phyloP scores from a whole-genome alignment of 2,113 vertebrate species.

The Lampris incognitus region DNA sequence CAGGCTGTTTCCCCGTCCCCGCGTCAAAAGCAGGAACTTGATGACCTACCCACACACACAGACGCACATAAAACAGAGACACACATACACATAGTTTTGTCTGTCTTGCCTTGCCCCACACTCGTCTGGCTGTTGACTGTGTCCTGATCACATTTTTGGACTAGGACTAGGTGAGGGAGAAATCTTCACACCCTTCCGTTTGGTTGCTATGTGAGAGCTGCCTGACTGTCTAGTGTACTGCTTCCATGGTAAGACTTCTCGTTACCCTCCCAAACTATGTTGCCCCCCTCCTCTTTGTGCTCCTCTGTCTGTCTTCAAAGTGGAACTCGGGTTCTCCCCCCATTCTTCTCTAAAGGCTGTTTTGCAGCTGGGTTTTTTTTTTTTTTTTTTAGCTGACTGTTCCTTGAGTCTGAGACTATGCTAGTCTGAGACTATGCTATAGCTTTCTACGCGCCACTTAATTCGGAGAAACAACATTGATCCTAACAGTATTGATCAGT shows the following conservation, averaged over 20 bases:
- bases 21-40: conserved; percentile 67
- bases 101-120: conserved; percentile 42
- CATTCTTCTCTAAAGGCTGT: conserved; percentile 3
- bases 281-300: conserved; percentile 37
- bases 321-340: background rate
- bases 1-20: conserved; percentile 48
- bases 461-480: background rate
- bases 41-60: conserved; percentile 42
- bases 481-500: too few relatives aligned
- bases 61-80: background rate
- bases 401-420: background rate
- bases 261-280: conserved; percentile 16
- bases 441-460: background rate
- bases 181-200: conserved; percentile 54
- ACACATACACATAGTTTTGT: background rate
- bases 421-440: background rate
- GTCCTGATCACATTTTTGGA: conserved; percentile 53
- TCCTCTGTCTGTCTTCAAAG: background rate
- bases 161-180: conserved; percentile 27
- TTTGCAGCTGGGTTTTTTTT: background rate
- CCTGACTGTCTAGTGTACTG: conserved; percentile 51
- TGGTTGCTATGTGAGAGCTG: conserved; percentile 53
- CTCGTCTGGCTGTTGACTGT: conserved; percentile 53
- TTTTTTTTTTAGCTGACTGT: background rate
- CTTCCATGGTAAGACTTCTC: conserved; percentile 67